Base-by-base conservation (phyloP, 1,140 invertebrate species). In the Sinonovacula constricta region DNA sequence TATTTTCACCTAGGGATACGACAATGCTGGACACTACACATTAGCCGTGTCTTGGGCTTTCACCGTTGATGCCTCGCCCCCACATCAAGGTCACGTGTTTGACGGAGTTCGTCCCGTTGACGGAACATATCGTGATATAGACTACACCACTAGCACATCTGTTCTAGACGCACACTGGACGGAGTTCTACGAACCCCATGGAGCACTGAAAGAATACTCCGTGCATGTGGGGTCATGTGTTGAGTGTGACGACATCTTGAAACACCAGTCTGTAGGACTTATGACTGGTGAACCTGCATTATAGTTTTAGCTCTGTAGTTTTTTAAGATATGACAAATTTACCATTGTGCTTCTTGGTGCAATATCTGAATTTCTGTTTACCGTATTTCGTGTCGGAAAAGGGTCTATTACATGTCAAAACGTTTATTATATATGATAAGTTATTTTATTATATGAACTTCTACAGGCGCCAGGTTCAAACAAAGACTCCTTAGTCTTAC, bases 161-260 rank as follows among this genome's bases (percentile, higher is more conserved):
- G 30, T 5, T 49, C 3, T 71, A 30, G 12, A 34, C 18, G 69
- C 36, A 28, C 36, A 18, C 10, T 71, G 69, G 69, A 60, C 26
- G 18, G 33, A 26, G 5, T 71, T 71, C n/a, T 18, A 45, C 60
- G 69, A 71, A 34, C 56, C 69, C 4, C 69, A 60, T 33, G 34
- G 15, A 34, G 18, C 65, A 22, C 18, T 67, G 15, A 45, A 14
- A 26, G 34, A 39, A 67, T 67, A 49, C 39, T 49, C 15, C 28
- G 28, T 67, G 2, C 28, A 33, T 28, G 26, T 67, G 10, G 65
- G 65, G 12, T 33, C 39, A 22, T 66, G 63, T 66, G 22, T n/a
- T 7, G n/a, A 3, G 7, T 66, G 63, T 49, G 36, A 66, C n/a
- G 36, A 66, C 49, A 30, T 66, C 26, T 0, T 39, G 63, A 45